Evolutionary conservation across 2,113 vertebrate species (phyloP), one percentile per base, ranked within the genome.

Genomic region (Triplophysa dalaica): DNA sequence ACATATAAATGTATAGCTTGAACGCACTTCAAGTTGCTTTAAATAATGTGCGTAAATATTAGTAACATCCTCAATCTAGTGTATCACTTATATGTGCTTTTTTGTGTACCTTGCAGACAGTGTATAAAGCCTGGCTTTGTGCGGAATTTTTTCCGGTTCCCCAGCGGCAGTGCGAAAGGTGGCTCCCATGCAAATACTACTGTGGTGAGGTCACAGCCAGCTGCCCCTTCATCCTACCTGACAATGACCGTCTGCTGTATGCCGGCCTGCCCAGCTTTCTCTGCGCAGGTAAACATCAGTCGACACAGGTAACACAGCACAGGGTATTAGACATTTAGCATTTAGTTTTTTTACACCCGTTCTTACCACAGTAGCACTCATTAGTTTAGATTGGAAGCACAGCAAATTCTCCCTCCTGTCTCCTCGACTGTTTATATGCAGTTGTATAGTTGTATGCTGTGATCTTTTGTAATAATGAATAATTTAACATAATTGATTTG

Each of bases 101-200:
- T 33, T 29, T 60, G 16, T 80, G 11, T 81, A 8, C 75, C 17
- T 81, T 91, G 56, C 89, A 96, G 95, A 91, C 90, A 85, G 94
- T 94, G 92, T 96, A 96, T 92, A 95, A 95, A 92, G 93, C 94
- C 92, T 95, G 95, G 95, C 93, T 96, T 78, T 96, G 95, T 91
- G 94, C 94, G 89, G 94, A 95, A 91, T 95, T 92, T 85, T 95
- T 95, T 92, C 93, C 94, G 89, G 94, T 94, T 82, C 92, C 94
- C 84, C 95, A 95, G 90, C 93, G 90, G 87, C 93, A 94, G 91
- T 96, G 95, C 92, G 93, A 91, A 87, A 91, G 93, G 90, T 94
- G 92, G 88, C 93, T 95, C 85, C 94, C 94, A 88, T 96, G 95
- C 94, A 94, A 94, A 92, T 94, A 94, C 91, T 95, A 95, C 90